Evolutionary conservation across 2,113 vertebrate species (phyloP).

Genomic region (Nerophis ophidion): DNA sequence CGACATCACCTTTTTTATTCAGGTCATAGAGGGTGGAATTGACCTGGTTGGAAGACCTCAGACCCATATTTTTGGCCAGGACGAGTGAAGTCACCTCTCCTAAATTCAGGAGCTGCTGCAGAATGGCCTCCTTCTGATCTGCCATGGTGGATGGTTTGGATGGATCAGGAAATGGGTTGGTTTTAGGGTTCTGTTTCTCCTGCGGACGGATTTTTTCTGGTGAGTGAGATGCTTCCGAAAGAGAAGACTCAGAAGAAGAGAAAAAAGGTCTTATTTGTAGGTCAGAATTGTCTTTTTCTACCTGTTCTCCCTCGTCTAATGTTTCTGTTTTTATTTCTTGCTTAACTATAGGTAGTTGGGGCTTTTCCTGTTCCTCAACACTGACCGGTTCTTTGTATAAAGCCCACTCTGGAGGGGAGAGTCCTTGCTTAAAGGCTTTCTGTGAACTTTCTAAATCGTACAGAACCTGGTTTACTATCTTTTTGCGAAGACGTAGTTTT

Average conservation of each 20-base stretch:
- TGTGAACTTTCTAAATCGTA: conserved; percentile 71
- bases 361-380: not conserved
- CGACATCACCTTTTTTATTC: conserved; percentile 85
- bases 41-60: conserved; percentile 76
- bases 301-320: not conserved
- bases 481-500: conserved; percentile 71
- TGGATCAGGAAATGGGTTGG: conserved; percentile 11
- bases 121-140: conserved; percentile 79
- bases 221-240: conserved; percentile 36
- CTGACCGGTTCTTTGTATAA: conserved; percentile 28
- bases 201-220: conserved; percentile 5
- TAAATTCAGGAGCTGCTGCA: conserved; percentile 72
- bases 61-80: conserved; percentile 82
- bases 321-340: conserved; percentile 23
- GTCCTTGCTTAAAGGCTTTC: conserved; percentile 52
- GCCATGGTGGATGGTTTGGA: conserved; percentile 61
- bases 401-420: conserved; percentile 76
- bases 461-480: conserved; percentile 74
- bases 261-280: conserved; percentile 48
- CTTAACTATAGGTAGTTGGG: conserved; percentile 8
- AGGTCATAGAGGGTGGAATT: conserved; percentile 74
- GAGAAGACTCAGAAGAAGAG: conserved; percentile 40
- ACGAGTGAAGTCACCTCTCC: conserved; percentile 69
- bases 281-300: conserved; percentile 27
- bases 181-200: not conserved